Conservation (phyloP, 2,113 vertebrate species). For the Lynx canadensis region DNA sequence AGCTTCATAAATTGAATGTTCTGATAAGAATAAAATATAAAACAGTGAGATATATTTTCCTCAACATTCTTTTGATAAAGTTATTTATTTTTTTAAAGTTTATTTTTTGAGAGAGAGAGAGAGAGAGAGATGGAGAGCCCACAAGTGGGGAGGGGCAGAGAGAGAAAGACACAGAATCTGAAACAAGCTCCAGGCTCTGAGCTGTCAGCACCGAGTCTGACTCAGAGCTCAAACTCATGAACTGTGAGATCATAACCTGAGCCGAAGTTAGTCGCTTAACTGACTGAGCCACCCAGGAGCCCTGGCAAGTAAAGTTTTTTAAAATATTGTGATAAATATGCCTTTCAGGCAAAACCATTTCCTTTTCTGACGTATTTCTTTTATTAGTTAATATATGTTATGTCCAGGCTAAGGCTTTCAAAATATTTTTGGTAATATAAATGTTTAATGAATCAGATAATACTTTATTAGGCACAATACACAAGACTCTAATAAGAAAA, state of each 20-base stretch:
- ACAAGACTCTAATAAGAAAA: constrained; percentile 23
- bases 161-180: too few species aligned
- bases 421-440: constrained; percentile 13
- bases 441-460: not conserved
- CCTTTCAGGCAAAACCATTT: not conserved
- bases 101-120: too few species aligned
- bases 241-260: too few species aligned
- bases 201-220: too few species aligned
- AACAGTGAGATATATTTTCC: not conserved
- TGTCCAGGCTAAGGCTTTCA: not conserved
- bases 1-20: not conserved
- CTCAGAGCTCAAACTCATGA: too few species aligned
- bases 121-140: too few species aligned
- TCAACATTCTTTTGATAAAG: not conserved
- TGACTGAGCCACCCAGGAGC: too few species aligned
- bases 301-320: not conserved
- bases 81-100: not conserved
- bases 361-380: not conserved
- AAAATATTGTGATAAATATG: not conserved
- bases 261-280: too few species aligned
- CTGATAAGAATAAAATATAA: constrained; percentile 1
- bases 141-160: too few species aligned
- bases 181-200: too few species aligned
- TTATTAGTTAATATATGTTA: not conserved
- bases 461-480: not conserved